Percentiles rank a stretch among this genome's conserved stretches.
Conservation (phyloP, 2,888 invertebrate genomes). For the Eilema griseolum region DNA sequence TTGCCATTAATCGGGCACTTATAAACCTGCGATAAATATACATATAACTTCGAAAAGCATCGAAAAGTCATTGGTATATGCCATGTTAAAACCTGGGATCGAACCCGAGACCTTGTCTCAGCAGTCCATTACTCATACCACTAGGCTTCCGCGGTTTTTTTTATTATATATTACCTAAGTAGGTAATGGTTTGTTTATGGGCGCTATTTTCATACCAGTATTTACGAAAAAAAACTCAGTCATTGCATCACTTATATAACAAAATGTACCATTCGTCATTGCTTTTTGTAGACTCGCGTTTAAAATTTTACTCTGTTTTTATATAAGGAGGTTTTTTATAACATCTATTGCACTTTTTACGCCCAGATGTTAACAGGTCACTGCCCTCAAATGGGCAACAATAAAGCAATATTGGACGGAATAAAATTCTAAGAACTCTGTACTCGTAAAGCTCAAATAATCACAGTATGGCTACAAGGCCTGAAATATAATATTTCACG, state of each 20-base stretch:
- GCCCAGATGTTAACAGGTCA: slow-evolving; percentile 25
- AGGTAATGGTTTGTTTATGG: no score
- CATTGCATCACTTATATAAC: not conserved
- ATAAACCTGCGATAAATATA: no score
- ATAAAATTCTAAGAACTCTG: slow-evolving; percentile 9
- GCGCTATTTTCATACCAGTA: not conserved
- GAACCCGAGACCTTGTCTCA: no score
- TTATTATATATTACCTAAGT: no score
- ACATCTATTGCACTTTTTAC: slow-evolving; percentile 30
- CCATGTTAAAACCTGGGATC: no score
- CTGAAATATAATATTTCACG: slow-evolving; percentile 11
- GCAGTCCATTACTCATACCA: no score
- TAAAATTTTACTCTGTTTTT: slow-evolving; percentile 3
- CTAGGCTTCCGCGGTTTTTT: no score
- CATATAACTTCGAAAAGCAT: no score
- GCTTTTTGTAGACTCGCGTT: not conserved
- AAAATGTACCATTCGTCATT: not conserved
- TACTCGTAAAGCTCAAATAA: slow-evolving; percentile 5
- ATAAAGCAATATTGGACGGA: slow-evolving; percentile 13
- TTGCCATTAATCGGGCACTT: no score
- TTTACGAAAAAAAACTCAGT: not conserved
- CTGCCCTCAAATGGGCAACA: slow-evolving; percentile 17
- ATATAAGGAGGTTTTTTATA: not conserved
- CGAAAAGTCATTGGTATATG: no score
- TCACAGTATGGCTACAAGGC: slow-evolving; percentile 1